Conservation (phyloP, 2,113 vertebrate species). For the Mastomys coucha region DNA sequence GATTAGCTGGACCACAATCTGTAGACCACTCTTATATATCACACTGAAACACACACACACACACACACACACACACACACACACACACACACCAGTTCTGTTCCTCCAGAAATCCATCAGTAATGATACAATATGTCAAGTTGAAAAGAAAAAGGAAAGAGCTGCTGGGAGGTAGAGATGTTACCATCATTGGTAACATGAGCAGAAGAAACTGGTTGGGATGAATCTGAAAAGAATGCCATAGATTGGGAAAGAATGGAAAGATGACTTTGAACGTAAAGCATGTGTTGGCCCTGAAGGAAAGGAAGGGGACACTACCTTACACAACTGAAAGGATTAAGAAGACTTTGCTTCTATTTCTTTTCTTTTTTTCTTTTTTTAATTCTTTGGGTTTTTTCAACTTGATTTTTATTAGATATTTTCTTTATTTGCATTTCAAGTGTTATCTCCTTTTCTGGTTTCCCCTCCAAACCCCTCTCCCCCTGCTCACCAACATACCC, state of each 20-base stretch:
- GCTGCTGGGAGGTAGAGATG: neutral
- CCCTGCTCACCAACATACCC: too few relatives aligned
- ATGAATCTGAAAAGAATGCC: neutral
- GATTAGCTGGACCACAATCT: neutral
- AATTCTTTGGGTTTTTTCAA: too few relatives aligned
- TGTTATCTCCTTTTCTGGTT: too few relatives aligned
- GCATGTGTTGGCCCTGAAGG: neutral
- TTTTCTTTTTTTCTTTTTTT: too few relatives aligned
- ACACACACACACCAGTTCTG: neutral
- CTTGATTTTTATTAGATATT: too few relatives aligned
- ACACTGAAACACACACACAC: too few relatives aligned
- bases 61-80: too few relatives aligned
- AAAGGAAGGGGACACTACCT: neutral
- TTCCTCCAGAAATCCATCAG: too few relatives aligned
- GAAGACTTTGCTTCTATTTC: neutral
- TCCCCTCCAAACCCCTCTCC: too few relatives aligned
- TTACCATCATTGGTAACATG: neutral
- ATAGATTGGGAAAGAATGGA: neutral
- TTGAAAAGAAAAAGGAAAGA: neutral
- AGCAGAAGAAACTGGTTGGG: neutral
- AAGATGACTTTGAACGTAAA: neutral
- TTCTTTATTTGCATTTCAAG: too few relatives aligned
- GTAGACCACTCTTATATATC: neutral
- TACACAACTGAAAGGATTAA: neutral
- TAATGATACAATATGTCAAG: neutral